Evolutionary conservation across 1,140 invertebrate species (phyloP), one percentile per base, ranked within the genome.

Genomic region (Chironomus striatipennis): DNA sequence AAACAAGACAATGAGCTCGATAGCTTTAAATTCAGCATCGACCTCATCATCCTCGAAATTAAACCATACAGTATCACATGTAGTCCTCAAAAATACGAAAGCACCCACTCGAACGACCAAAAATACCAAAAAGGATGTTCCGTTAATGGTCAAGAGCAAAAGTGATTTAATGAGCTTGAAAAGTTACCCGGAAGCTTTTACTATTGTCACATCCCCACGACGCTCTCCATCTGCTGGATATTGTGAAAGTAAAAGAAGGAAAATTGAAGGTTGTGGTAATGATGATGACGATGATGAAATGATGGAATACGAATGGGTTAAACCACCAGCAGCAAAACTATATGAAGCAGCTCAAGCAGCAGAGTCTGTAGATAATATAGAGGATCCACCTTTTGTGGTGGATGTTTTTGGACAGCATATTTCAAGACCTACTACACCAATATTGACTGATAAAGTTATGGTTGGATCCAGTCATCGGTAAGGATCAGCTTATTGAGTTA

Each of bases 271-370:
- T 18, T 10, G 9, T 70, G 65, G 17, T 7, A 21, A 10, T 21
- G 18, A 18, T 7, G 65, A 70, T 18, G 65, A 70, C 9, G 65
- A 70, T 21, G 65, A 70, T 70, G 65, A 70, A 70, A 20, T 70
- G n/a, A 70, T 70, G 17, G 65, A 70, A 18, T 20, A 8, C 18
- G 65, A 70, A 20, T 70, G 65, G 65, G 20, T 20, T 8, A 18
- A 9, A 70, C 65, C 65, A 18, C 18, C 65, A 18, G 17, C 65
- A 8, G 65, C 17, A 1, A 70, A 70, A 10, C 10, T 70, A 20
- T 70, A 70, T 70, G 65, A 70, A 70, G 65, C 65, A 70, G 65
- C 65, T 21, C 17, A 70, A 70, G 18, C 18, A 9, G 18, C n/a
- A 20, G 18, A 70, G 5, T 18, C n/a, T 18, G 7, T 70, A 20